These are phyloP conservation scores for Galaxea fascicularis DNA, from an alignment of 92 coral and sea anemone species.

Conservation along the genomic window DNA sequence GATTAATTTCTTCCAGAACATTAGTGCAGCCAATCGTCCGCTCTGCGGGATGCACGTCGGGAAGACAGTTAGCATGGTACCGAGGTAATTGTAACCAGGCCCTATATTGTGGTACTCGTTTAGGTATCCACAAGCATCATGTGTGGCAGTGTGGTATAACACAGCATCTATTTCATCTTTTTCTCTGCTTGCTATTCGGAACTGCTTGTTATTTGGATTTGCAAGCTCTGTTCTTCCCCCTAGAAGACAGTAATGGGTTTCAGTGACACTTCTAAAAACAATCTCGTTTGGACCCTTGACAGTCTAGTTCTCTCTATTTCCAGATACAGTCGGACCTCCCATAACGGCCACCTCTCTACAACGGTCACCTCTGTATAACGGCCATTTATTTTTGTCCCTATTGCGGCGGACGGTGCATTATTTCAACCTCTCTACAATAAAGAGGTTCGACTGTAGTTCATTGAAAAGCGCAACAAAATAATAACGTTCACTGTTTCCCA, in stretches of 20 bases:
- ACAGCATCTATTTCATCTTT: conserved; percentile 78
- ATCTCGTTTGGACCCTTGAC: background rate
- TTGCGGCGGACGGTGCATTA: too few relatives aligned
- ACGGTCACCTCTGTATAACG: too few relatives aligned
- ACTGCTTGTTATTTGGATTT: conserved; percentile 65
- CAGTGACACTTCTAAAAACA: background rate
- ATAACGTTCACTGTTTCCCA: too few relatives aligned
- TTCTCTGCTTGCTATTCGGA: conserved; percentile 63
- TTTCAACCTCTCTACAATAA: too few relatives aligned
- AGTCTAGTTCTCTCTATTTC: background rate
- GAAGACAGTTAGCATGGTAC: conserved; percentile 84
- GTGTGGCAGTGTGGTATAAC: conserved; percentile 91
- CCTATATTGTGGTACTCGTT: conserved; percentile 84
- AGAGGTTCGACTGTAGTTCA: too few relatives aligned
- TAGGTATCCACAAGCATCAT: conserved; percentile 92
- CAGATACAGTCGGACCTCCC: too few relatives aligned
- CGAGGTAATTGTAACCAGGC: conserved; percentile 96
- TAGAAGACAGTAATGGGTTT: background rate
- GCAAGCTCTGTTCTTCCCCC: conserved; percentile 55
- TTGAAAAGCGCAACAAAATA: too few relatives aligned
- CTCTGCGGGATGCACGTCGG: conserved; percentile 94
- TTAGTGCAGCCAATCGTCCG: conserved; percentile 85
- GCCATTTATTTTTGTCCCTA: too few relatives aligned
- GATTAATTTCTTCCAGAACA: conserved; percentile 90
- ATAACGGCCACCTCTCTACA: too few relatives aligned